Base-by-base conservation (phyloP, 2,888 invertebrate genomes). In the Thalpophila matura region DNA sequence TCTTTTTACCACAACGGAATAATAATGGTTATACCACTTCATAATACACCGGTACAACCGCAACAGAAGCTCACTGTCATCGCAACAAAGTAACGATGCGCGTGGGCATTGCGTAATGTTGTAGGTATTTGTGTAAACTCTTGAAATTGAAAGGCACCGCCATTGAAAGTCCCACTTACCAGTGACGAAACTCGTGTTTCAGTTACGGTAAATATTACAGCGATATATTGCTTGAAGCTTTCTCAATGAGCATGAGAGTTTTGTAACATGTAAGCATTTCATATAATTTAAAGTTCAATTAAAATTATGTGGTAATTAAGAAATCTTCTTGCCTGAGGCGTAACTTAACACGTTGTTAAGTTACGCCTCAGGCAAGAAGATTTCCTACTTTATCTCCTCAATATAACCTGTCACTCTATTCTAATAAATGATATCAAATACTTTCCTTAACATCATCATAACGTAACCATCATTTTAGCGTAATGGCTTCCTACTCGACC, bases 61-160 rank as follows among this genome's bases (percentile, higher is more conserved):
- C n/a, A n/a, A n/a, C 42, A 57, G 56, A 60, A 62, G 67, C 67
- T 42, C 22, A 35, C 38, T 16, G 16, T n/a, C 57, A 51, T 58
- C 42, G 29, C 67, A 54, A 55, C 38, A 61, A 61, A 53, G 42
- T 14, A 16, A 4, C 14, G 10, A 7, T 24, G 45, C 66, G 40
- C 54, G 38, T 49, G 33, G n/a, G 42, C n/a, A 66, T 76, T 74
- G 46, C 59, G n/a, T 47, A 68, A 74, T 37, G 1, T 45, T 33
- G 37, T 40, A n/a, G n/a, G 46, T 57, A 55, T 66, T 37, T 69
- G 63, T 42, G 54, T 56, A 49, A 74, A 62, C 54, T 62, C 38
- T 56, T 45, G 12, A 57, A 77, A 64, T 65, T 68, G 78, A 72
- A 77, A 77, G 72, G 64, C 49, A 53, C 31, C 33, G 54, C 55